Conservation (phyloP, 2,888 invertebrate species). For the Dryobotodes eremita region DNA sequence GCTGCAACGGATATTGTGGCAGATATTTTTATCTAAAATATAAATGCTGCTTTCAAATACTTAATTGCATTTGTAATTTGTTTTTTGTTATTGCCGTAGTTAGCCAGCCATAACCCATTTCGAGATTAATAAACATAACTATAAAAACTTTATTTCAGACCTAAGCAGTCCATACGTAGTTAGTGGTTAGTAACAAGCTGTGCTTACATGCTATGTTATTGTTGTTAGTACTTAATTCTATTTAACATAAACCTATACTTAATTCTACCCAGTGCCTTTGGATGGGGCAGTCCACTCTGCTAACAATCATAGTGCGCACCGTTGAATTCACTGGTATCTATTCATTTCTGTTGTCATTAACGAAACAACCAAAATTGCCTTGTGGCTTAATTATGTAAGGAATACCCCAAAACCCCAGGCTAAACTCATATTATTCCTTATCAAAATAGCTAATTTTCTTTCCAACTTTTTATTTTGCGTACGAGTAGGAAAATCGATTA, state of each 20-base stretch:
- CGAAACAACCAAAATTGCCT: neutral
- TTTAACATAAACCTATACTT: no score
- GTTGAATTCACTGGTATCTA: neutral
- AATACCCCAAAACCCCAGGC: neutral
- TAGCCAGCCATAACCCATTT: neutral
- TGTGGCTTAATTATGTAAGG: neutral
- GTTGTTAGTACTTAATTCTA: no score
- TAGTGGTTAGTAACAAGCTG: no score
- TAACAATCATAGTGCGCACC: neutral
- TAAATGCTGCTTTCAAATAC: neutral
- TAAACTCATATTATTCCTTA: neutral
- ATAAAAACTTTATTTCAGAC: no score
- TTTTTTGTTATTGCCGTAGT: neutral
- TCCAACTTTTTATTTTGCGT: no score
- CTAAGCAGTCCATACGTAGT: no score
- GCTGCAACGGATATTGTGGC: neutral
- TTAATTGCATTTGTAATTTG: neutral
- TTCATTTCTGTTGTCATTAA: neutral
- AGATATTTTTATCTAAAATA: neutral
- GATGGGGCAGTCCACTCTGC: no score
- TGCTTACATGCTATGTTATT: no score
- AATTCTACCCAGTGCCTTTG: no score
- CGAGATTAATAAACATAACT: neutral
- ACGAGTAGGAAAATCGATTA: no score
- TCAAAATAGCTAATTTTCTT: neutral